These are phyloP conservation scores for Danionella dracula DNA, from an alignment of 2,797 vertebrate genomes.

Conservation along the genomic window DNA sequence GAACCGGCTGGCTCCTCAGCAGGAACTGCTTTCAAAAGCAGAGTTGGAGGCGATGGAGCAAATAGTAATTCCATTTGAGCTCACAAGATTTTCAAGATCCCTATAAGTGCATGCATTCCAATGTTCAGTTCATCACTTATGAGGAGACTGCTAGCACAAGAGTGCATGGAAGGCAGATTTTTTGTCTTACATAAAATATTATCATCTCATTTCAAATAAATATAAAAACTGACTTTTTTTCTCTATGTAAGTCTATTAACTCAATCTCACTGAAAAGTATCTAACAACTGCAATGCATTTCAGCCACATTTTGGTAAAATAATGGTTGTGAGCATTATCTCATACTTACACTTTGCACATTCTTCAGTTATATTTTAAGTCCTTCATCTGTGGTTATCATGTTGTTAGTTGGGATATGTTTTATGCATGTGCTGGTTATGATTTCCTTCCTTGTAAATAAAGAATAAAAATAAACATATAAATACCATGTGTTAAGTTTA, in stretches of 20 bases:
- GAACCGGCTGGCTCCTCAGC: conserved; percentile 15
- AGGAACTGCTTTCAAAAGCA: conserved; percentile 22
- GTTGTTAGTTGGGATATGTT: too few relatives aligned
- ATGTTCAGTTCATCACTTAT: conserved; percentile 6
- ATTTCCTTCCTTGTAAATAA: too few relatives aligned
- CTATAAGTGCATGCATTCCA: background rate
- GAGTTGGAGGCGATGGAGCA: conserved; percentile 19
- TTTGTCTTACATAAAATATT: too few relatives aligned
- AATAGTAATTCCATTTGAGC: conserved; percentile 30
- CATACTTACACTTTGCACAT: too few relatives aligned
- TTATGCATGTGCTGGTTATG: too few relatives aligned
- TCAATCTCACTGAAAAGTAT: background rate
- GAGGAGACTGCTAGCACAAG: background rate
- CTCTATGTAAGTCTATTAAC: background rate
- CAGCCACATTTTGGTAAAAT: too few relatives aligned
- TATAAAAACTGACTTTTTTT: background rate
- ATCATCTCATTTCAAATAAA: background rate
- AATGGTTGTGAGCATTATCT: too few relatives aligned
- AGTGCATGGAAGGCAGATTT: background rate
- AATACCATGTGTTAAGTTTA: too few relatives aligned
- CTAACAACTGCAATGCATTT: too few relatives aligned
- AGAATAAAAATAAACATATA: too few relatives aligned
- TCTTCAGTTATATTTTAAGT: too few relatives aligned
- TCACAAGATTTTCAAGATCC: conserved; percentile 23
- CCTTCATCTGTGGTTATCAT: too few relatives aligned